These are phyloP conservation scores for Callyntrura sp. DNA, from an alignment of 2,888 invertebrate species.

Conservation along the genomic window DNA sequence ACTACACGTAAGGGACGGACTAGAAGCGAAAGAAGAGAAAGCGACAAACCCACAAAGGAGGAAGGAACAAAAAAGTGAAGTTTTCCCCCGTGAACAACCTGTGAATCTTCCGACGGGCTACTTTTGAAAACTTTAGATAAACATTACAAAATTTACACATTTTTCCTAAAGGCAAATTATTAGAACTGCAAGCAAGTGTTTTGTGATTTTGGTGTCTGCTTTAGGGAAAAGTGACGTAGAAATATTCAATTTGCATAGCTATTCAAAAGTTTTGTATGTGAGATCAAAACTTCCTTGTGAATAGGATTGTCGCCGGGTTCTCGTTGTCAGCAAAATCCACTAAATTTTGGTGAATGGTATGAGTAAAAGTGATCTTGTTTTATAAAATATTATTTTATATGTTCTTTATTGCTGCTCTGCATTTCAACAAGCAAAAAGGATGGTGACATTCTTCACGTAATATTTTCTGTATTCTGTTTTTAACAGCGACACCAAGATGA, in stretches of 20 bases:
- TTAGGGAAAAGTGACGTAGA: constrained; percentile 21
- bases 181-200: constrained; percentile 24
- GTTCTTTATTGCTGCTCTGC: no score
- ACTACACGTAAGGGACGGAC: constrained; percentile 38
- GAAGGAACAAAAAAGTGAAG: constrained; percentile 63
- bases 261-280: constrained; percentile 50
- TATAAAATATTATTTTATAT: no score
- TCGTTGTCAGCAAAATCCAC: constrained; percentile 14
- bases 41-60: constrained; percentile 36
- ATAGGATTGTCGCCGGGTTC: background rate
- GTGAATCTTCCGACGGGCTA: background rate
- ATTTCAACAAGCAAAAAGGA: background rate
- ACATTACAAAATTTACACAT: background rate
- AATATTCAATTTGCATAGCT: background rate
- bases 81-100: constrained; percentile 8
- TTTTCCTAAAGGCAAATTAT: background rate
- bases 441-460: no score
- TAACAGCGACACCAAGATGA: constrained; percentile 76
- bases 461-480: constrained; percentile 12
- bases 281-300: constrained; percentile 33
- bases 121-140: no score
- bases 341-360: constrained; percentile 70
- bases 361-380: constrained; percentile 37
- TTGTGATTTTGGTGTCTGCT: constrained; percentile 7
- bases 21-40: constrained; percentile 17